These are phyloP conservation scores for Drepana falcataria DNA, from an alignment of 2,888 invertebrate species.

Conservation along the genomic window DNA sequence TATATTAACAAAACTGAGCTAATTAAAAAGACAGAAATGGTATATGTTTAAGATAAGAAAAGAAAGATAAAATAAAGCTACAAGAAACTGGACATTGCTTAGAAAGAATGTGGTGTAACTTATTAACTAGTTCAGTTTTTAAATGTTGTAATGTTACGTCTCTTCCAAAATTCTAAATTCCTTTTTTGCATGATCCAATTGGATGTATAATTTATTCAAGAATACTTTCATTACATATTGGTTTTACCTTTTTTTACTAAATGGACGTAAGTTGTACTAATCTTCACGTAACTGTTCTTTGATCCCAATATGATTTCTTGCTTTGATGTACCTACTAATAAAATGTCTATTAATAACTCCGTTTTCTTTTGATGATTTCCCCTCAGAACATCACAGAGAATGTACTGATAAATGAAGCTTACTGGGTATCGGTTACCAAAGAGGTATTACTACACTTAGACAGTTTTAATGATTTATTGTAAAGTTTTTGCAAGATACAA, in stretches of 20 bases:
- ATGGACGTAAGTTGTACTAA: conserved; percentile 67
- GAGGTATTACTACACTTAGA: conserved; percentile 87
- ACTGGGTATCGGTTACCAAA: conserved; percentile 94
- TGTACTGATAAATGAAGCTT: conserved; percentile 95
- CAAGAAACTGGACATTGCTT: not conserved
- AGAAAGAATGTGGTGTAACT: not conserved
- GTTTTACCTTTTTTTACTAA: conserved; percentile 57
- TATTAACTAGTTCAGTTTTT: conserved; percentile 1
- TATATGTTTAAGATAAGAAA: not conserved
- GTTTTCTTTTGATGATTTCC: conserved; percentile 80
- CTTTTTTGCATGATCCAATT: conserved; percentile 20
- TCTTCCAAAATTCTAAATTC: conserved; percentile 31
- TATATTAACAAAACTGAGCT: conserved; percentile 11
- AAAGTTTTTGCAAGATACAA: conserved; percentile 77
- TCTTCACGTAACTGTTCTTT: conserved; percentile 33
- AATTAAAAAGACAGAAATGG: conserved; percentile 5
- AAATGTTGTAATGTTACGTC: conserved; percentile 22
- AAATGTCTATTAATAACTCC: conserved; percentile 70
- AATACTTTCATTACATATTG: conserved; percentile 64
- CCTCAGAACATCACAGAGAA: conserved; percentile 97
- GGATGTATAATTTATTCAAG: conserved; percentile 38
- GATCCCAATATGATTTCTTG: conserved; percentile 30
- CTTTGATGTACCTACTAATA: conserved; percentile 31
- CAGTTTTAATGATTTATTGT: conserved; percentile 78
- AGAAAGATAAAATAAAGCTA: conserved; percentile 15